Evolutionary conservation across 2,797 vertebrate genomes (phyloP).

Genomic region (Erethizon dorsatum): DNA sequence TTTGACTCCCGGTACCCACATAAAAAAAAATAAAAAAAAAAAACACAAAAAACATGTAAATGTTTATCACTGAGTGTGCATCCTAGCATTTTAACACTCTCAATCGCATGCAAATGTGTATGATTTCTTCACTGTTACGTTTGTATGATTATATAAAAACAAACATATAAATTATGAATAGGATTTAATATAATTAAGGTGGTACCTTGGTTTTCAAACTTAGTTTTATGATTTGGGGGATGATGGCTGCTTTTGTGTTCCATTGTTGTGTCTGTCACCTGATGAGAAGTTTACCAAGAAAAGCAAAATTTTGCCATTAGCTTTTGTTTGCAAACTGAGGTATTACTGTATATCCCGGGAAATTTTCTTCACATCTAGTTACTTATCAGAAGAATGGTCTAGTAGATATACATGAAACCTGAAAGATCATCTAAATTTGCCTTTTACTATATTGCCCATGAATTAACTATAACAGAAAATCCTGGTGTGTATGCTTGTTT

Average conservation of each 20-base stretch:
- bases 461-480: neutral
- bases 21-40: too few relatives aligned
- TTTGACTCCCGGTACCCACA: too few relatives aligned
- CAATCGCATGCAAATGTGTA: neutral
- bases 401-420: neutral
- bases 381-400: neutral
- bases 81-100: neutral
- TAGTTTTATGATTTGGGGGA: neutral
- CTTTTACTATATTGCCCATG: neutral
- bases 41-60: neutral
- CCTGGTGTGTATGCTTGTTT: neutral
- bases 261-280: neutral
- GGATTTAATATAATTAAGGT: neutral
- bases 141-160: neutral
- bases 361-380: neutral
- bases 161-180: neutral
- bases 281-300: neutral
- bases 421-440: neutral
- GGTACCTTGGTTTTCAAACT: neutral
- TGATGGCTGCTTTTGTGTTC: neutral
- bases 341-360: neutral
- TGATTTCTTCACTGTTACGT: neutral
- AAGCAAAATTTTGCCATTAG: neutral
- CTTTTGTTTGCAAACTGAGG: neutral
- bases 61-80: neutral